A percentile compares a stretch with the other conserved stretches of the same genome.
phyloP scores from a whole-genome alignment of 2,113 vertebrate species.

The Nesogale talazaci region DNA sequence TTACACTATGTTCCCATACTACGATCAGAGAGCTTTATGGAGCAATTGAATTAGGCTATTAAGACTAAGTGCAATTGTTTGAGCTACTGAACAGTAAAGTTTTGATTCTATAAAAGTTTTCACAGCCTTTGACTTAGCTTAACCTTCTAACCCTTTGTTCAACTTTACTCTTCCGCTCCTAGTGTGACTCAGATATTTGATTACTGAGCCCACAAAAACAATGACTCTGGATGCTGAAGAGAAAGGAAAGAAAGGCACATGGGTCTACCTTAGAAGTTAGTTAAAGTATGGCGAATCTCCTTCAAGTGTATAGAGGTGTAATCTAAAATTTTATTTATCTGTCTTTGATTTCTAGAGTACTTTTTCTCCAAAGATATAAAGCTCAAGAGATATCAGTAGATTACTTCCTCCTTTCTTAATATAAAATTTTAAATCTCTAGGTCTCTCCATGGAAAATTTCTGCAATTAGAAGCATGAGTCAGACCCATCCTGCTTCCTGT shows the following conservation, averaged over 20 bases:
- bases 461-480: neutral
- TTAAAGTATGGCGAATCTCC: neutral
- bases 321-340: neutral
- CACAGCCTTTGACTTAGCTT: neutral
- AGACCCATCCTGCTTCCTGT: constrained; percentile 12
- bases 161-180: neutral
- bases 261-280: neutral
- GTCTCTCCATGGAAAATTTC: neutral
- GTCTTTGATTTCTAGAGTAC: constrained; percentile 38
- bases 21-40: neutral
- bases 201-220: neutral
- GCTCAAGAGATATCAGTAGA: neutral
- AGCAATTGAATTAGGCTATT: constrained; percentile 44
- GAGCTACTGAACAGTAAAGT: neutral
- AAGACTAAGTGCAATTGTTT: constrained; percentile 34
- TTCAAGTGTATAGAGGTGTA: neutral
- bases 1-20: neutral
- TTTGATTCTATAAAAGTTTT: constrained; percentile 31
- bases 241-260: neutral
- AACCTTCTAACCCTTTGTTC: neutral
- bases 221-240: neutral
- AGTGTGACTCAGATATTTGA: neutral
- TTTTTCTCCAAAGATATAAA: neutral
- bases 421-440: neutral
- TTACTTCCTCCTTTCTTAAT: neutral